Evolutionary conservation across 2,888 invertebrate genomes (phyloP), one percentile per base, ranked within the genome.

Genomic region (Allacma fusca): DNA sequence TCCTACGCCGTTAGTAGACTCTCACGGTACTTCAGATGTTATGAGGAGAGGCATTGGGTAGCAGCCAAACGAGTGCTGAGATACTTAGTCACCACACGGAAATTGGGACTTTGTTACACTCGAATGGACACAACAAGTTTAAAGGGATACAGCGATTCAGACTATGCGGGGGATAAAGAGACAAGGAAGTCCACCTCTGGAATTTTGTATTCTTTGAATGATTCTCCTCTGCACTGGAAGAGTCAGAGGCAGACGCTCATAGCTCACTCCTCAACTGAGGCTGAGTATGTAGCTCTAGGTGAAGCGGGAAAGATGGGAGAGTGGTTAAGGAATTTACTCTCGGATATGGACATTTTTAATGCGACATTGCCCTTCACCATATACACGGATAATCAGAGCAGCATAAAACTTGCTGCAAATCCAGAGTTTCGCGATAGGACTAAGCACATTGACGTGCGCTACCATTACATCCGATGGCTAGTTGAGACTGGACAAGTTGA

Each of bases 371-470:
- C 34, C 2, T 1, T 40, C 7, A 21, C 69, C 19, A 0, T 68
- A 1, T 16, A n/a, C 50, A 75, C 73, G 2, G 84, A 84, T 75
- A 84, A 84, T 57, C 78, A 76, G 29, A 78, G 79, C n/a, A 82
- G 82, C 1, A 80, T 82, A 0, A 78, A 69, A 19, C 57, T 85
- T 19, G 76, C 80, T 0, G 71, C 82, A 0, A 84, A 85, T 69
- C 79, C 80, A 0, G 81, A 80, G 26, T 69, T 78, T 23, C 83
- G 83, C 57, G 62, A 76, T 5, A 43, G 80, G 44, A 82, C 81
- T 0, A 84, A 84, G 64, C 85, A 85, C 71, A 84, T 85, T 29
- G 80, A 78, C 28, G 65, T 83, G 0, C 24, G 79, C 23, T 78
- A 82, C 68, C 81, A 82, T 57, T 84, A 74, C 43, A 71, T 78